Evolutionary conservation across 2,888 invertebrate species (phyloP), one percentile per base, ranked within the genome.

Genomic region (Drosophila multiciliata): DNA sequence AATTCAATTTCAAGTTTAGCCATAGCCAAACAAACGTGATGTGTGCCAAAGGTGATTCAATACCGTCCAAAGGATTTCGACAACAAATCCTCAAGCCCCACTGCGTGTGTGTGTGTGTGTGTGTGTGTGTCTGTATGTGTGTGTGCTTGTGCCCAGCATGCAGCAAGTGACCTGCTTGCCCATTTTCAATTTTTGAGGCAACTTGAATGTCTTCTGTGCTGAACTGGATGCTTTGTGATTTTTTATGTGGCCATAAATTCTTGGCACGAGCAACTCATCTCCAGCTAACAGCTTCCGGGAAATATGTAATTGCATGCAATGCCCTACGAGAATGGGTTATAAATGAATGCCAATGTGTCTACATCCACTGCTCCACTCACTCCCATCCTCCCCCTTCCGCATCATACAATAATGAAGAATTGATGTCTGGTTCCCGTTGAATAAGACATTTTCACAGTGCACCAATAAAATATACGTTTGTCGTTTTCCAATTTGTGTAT

Each of bases 401-500:
- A 36, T 61, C 40, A 42, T 48, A 42, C 73, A 60, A 11, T 48
- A 55, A 40, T 63, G 63, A 35, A 26, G 29, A 79, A 76, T 79
- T 74, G 74, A 76, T 76, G 59, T 63, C 33, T 66, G 55, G 38
- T 11, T 32, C 15, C 32, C 52, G 58, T 50, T 78, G 62, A 78
- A 45, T 61, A 62, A 78, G 75, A 60, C 66, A 66, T 58, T 26
- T 61, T 40, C n/a, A 40, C 54, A 45, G 45, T 57, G 75, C 57
- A 71, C 20, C 38, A 67, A 73, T 73, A 89, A 65, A 65, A 81
- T 42, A 82, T 33, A 61, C 70, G 67, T 80, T 83, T 73, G 52
- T 87, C 71, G 71, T 87, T 82, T 87, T 88, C 88, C 88, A 89
- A 88, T 89, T 84, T 89, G 90, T 84, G 84, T 84, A 84, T 89